A percentile compares a stretch with the other conserved stretches of the same genome.
These are phyloP conservation scores for Saguinus imperator DNA, from an alignment of 2,113 vertebrate genomes.

Conservation along the genomic window DNA sequence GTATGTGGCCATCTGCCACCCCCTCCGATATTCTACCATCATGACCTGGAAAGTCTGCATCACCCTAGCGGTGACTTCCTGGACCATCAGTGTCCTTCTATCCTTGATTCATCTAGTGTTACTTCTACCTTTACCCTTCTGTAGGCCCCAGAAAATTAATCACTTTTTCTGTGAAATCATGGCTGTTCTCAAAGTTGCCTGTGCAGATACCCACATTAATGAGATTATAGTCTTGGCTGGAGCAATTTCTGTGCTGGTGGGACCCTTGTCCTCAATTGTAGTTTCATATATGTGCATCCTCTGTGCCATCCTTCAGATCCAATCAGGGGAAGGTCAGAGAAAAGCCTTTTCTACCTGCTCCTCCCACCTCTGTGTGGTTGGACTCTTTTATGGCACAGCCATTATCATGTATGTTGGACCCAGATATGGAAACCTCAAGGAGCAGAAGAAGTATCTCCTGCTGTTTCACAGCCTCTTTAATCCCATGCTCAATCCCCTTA, in stretches of 20 bases:
- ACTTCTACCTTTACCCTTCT: slow-evolving; percentile 70
- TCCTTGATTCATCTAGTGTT: slow-evolving; percentile 44
- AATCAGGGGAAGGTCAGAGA: slow-evolving; percentile 13
- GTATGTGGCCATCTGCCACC: slow-evolving; percentile 61
- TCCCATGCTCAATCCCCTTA: slow-evolving; percentile 65
- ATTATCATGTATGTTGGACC: slow-evolving; percentile 43
- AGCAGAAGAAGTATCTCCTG: slow-evolving; percentile 61
- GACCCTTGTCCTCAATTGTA: slow-evolving; percentile 55
- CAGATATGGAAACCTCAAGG: neutral
- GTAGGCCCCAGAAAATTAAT: slow-evolving; percentile 55
- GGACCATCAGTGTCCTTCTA: slow-evolving; percentile 55
- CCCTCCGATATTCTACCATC: neutral
- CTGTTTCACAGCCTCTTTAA: slow-evolving; percentile 63
- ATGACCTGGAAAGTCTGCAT: neutral
- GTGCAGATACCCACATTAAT: slow-evolving; percentile 62
- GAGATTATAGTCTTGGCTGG: slow-evolving; percentile 59
- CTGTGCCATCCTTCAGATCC: slow-evolving; percentile 61
- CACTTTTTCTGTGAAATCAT: slow-evolving; percentile 80
- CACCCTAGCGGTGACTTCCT: neutral
- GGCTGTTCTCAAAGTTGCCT: slow-evolving; percentile 74
- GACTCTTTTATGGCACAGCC: slow-evolving; percentile 53
- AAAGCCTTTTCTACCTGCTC: slow-evolving; percentile 64
- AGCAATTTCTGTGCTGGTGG: slow-evolving; percentile 50
- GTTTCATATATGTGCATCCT: slow-evolving; percentile 70
- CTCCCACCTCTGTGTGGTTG: slow-evolving; percentile 60